phyloP scores from a whole-genome alignment of 2,888 invertebrate genomes.

The Patella pellucida region DNA sequence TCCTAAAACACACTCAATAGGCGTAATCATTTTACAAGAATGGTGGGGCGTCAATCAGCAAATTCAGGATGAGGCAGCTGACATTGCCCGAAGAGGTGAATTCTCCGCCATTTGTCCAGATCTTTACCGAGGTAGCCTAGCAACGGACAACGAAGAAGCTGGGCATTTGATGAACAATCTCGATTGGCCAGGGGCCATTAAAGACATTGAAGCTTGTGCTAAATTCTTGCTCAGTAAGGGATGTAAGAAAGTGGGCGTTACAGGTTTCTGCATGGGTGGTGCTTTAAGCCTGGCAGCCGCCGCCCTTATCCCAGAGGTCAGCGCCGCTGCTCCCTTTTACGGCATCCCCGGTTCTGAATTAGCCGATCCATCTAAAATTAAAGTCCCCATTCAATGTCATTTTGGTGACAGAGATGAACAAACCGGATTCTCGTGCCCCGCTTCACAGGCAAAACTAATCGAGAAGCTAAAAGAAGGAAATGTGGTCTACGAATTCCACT shows the following conservation, averaged over 20 bases:
- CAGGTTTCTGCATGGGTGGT: slow-evolving; percentile 69
- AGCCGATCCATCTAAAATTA: slow-evolving; percentile 56
- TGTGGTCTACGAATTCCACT: slow-evolving; percentile 42
- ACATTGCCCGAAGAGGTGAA: slow-evolving; percentile 43
- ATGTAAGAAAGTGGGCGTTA: slow-evolving; percentile 63
- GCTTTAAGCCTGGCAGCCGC: slow-evolving; percentile 60
- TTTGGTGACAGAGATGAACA: slow-evolving; percentile 57
- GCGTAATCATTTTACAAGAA: slow-evolving; percentile 52
- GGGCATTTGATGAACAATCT: slow-evolving; percentile 59
- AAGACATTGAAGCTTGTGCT: slow-evolving; percentile 59
- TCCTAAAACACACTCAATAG: slow-evolving; percentile 27
- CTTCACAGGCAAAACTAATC: slow-evolving; percentile 47
- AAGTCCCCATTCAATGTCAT: slow-evolving; percentile 62
- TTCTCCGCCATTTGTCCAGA: slow-evolving; percentile 60
- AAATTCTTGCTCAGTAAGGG: slow-evolving; percentile 48
- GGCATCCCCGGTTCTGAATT: slow-evolving; percentile 55
- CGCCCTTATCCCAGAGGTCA: slow-evolving; percentile 48
- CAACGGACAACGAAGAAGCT: slow-evolving; percentile 58
- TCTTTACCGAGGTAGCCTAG: slow-evolving; percentile 60
- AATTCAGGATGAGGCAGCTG: slow-evolving; percentile 47
- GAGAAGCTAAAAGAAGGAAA: slow-evolving; percentile 46
- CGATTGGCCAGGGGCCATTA: slow-evolving; percentile 63
- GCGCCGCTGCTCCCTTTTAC: slow-evolving; percentile 65
- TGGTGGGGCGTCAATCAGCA: slow-evolving; percentile 67
- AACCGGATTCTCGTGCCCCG: slow-evolving; percentile 57